Conservation (phyloP, 2,113 vertebrate species). For the Notarius quadriscutis region DNA sequence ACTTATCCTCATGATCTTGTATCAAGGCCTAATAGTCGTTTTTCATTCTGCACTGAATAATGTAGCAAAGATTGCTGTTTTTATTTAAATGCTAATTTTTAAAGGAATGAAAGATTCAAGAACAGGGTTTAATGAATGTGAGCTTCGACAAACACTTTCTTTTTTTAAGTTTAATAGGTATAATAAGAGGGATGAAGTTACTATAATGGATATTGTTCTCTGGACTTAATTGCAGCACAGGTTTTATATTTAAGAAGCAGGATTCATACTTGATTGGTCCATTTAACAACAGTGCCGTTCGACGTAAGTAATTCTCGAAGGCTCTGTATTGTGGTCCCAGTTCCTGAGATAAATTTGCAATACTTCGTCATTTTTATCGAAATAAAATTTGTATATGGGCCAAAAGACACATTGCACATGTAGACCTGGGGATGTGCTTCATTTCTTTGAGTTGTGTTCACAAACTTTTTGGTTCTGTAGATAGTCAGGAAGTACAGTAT, state of each 20-base stretch:
- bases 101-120: constrained; percentile 1
- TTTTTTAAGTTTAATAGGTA: not conserved
- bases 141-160: constrained; percentile 22
- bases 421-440: not conserved
- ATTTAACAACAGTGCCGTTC: not conserved
- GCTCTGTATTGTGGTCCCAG: not conserved
- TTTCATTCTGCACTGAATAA: constrained; percentile 18
- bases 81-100: not conserved
- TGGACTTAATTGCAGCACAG: not conserved
- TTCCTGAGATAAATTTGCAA: not conserved
- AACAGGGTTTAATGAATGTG: constrained; percentile 17
- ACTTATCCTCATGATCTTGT: constrained; percentile 3
- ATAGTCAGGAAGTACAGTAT: not conserved
- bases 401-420: not conserved
- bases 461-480: not conserved
- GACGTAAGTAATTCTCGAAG: not conserved
- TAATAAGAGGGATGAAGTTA: not conserved
- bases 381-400: not conserved
- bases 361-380: not conserved
- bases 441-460: not conserved
- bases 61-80: constrained; percentile 38
- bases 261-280: not conserved
- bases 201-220: constrained; percentile 14
- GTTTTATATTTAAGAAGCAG: constrained; percentile 10
- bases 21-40: constrained; percentile 2